Percentiles rank a stretch among this genome's conserved stretches.
Conservation (phyloP, 2,113 vertebrate species). For the Ceyx melanurus region DNA sequence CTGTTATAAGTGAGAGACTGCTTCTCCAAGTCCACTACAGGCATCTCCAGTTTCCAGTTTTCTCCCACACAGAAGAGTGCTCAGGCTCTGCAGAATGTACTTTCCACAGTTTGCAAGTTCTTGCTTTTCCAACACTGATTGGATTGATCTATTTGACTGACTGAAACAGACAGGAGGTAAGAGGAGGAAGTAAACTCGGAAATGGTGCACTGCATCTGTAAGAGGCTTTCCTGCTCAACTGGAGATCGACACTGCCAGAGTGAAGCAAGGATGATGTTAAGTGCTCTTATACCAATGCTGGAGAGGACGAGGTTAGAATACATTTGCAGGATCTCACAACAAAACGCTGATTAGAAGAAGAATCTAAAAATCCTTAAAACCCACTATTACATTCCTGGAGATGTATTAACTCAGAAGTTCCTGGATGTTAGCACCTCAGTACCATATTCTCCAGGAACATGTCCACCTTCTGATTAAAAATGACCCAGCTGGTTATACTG, state of each 20-base stretch:
- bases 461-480: conserved; percentile 62
- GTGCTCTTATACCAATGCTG: conserved; percentile 48
- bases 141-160: conserved; percentile 37
- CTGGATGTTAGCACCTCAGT: conserved; percentile 55
- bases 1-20: conserved; percentile 20
- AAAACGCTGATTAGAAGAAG: conserved; percentile 58
- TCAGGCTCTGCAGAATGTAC: background rate
- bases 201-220: conserved; percentile 54
- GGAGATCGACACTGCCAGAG: conserved; percentile 24
- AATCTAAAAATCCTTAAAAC: conserved; percentile 45
- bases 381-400: conserved; percentile 60
- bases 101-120: background rate
- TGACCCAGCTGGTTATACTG: conserved; percentile 52
- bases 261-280: conserved; percentile 31
- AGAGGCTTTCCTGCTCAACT: conserved; percentile 42
- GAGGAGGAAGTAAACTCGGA: conserved; percentile 51
- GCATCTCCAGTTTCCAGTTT: background rate
- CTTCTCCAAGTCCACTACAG: conserved; percentile 19
- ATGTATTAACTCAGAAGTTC: conserved; percentile 59
- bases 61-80: background rate
- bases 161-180: conserved; percentile 56
- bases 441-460: conserved; percentile 63
- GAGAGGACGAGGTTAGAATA: conserved; percentile 57
- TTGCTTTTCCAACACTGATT: conserved; percentile 40
- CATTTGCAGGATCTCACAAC: conserved; percentile 63